Percentiles rank a stretch among this genome's conserved stretches.
phyloP scores from a whole-genome alignment of 2,113 vertebrate species.

The Pterophyllum scalare region DNA sequence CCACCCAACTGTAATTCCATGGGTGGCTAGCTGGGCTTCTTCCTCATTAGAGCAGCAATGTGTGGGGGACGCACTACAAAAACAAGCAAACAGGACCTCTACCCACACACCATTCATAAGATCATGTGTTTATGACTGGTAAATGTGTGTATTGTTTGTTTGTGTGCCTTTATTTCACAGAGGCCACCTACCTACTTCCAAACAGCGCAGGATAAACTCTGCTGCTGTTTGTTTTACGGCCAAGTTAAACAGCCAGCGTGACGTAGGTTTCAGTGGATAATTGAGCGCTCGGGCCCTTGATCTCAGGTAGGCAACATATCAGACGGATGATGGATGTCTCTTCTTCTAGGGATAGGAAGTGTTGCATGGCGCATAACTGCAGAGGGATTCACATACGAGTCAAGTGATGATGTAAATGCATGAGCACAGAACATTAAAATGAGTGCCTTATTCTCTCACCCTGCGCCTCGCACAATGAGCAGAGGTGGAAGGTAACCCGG shows the following conservation, averaged over 20 bases:
- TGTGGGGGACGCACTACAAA: constrained; percentile 52
- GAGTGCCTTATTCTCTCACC: neutral
- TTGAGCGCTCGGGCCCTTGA: constrained; percentile 60
- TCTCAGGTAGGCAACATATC: constrained; percentile 45
- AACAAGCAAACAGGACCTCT: constrained; percentile 67
- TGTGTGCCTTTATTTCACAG: constrained; percentile 29
- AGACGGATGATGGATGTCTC: constrained; percentile 26
- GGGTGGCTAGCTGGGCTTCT: constrained; percentile 51
- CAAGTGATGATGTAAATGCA: constrained; percentile 56
- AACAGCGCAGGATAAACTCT: constrained; percentile 25
- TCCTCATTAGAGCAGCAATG: constrained; percentile 57
- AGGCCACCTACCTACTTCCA: constrained; percentile 30
- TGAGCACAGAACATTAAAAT: constrained; percentile 27
- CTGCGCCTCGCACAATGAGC: neutral
- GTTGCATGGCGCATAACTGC: constrained; percentile 27
- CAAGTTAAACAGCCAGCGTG: constrained; percentile 28
- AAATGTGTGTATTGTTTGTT: constrained; percentile 27
- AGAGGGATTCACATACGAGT: constrained; percentile 40
- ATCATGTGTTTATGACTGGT: constrained; percentile 31
- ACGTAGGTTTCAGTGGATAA: constrained; percentile 39
- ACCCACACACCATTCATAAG: constrained; percentile 75
- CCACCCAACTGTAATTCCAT: constrained; percentile 64
- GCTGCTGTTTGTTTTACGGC: constrained; percentile 28
- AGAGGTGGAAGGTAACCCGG: constrained; percentile 23
- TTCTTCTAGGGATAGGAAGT: constrained; percentile 2